Conservation (phyloP, 2,888 invertebrate genomes). For the Hoplodrina ambigua region DNA sequence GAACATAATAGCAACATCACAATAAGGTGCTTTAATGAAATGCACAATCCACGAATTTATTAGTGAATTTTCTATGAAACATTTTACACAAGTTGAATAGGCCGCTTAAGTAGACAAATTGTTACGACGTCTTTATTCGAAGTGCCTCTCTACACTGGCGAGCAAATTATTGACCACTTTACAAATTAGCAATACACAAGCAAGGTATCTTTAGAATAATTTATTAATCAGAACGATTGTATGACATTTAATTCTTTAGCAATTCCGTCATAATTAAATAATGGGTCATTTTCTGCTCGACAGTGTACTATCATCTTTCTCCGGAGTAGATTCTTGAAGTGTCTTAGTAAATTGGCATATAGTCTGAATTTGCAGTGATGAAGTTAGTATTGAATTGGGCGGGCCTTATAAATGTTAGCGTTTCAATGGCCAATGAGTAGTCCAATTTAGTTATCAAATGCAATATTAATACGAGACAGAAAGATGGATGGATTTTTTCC, state of each 20-base stretch:
- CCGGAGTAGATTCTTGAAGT: slow-evolving; percentile 62
- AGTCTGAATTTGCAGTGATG: slow-evolving; percentile 58
- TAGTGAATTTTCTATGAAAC: slow-evolving; percentile 79
- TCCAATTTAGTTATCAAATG: slow-evolving; percentile 1
- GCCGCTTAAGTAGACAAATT: slow-evolving; percentile 65
- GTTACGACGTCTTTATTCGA: slow-evolving; percentile 64
- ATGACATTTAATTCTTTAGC: not conserved
- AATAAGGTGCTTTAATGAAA: slow-evolving; percentile 73
- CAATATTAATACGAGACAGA: not conserved
- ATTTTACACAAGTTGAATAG: slow-evolving; percentile 80
- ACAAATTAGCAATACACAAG: slow-evolving; percentile 9
- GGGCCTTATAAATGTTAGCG: slow-evolving; percentile 67
- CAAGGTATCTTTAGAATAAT: slow-evolving; percentile 9
- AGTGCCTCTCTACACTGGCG: slow-evolving; percentile 70
- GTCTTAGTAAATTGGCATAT: slow-evolving; percentile 66
- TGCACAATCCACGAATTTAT: slow-evolving; percentile 86
- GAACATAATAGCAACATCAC: slow-evolving; percentile 51
- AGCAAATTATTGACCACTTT: slow-evolving; percentile 34
- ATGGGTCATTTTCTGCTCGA: slow-evolving; percentile 43
- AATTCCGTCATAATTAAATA: not conserved
- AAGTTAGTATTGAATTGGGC: slow-evolving; percentile 56
- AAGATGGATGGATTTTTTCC: not conserved
- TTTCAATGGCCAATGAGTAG: slow-evolving; percentile 29
- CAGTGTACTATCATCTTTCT: slow-evolving; percentile 53
- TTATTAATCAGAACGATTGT: not conserved